These are phyloP conservation scores for Eospalax fontanierii DNA, from an alignment of 2,797 vertebrate species.

Conservation along the genomic window DNA sequence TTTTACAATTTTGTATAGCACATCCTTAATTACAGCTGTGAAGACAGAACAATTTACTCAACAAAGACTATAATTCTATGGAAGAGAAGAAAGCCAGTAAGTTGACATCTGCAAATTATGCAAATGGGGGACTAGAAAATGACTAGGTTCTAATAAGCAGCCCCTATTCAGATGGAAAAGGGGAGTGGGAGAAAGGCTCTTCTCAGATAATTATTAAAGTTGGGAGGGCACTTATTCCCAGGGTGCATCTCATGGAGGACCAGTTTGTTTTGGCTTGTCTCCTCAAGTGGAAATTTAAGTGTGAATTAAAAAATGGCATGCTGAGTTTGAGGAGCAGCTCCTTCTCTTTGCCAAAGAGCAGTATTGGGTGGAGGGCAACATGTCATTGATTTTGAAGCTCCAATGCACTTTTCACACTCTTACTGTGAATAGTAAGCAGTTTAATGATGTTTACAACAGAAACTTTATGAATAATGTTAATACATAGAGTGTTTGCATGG, in stretches of 20 bases:
- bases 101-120: slow-evolving; percentile 87
- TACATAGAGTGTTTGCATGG: slow-evolving; percentile 79
- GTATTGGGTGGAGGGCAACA: slow-evolving; percentile 82
- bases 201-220: slow-evolving; percentile 87
- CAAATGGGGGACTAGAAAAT: slow-evolving; percentile 78
- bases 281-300: slow-evolving; percentile 91
- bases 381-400: slow-evolving; percentile 90
- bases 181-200: slow-evolving; percentile 67
- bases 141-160: slow-evolving; percentile 81
- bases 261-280: slow-evolving; percentile 90
- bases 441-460: slow-evolving; percentile 81
- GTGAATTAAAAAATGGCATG: slow-evolving; percentile 91
- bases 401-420: slow-evolving; percentile 84
- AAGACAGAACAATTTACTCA: slow-evolving; percentile 76
- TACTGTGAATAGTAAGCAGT: slow-evolving; percentile 83
- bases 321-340: slow-evolving; percentile 88
- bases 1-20: slow-evolving; percentile 71
- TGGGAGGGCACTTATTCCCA: slow-evolving; percentile 86
- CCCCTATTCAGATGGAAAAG: slow-evolving; percentile 79
- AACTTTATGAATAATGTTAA: slow-evolving; percentile 89
- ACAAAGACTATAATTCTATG: slow-evolving; percentile 84
- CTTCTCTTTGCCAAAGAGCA: slow-evolving; percentile 85
- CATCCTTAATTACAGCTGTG: slow-evolving; percentile 76
- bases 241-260: slow-evolving; percentile 83
- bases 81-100: slow-evolving; percentile 73